These are phyloP conservation scores for Arizona elegans DNA, from an alignment of 2,113 vertebrate species.

Conservation along the genomic window DNA sequence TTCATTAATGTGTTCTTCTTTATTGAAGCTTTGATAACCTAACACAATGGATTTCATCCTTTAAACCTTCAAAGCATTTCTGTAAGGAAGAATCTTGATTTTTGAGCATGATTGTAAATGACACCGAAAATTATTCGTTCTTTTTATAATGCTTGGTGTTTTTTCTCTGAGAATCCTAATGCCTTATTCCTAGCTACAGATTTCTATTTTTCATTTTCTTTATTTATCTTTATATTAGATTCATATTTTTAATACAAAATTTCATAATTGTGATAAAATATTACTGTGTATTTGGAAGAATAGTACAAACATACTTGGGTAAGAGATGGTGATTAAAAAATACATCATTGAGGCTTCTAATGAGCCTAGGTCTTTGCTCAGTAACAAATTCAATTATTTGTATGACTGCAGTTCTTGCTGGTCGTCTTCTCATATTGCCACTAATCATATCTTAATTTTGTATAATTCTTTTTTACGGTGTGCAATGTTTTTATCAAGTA, in stretches of 20 bases:
- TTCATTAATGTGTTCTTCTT: slow-evolving; percentile 27
- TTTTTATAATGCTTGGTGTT: slow-evolving; percentile 12
- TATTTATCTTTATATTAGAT: background rate
- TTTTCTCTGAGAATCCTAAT: background rate
- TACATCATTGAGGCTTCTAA: background rate
- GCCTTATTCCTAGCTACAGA: background rate
- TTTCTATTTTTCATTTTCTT: background rate
- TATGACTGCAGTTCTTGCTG: background rate
- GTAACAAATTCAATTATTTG: background rate
- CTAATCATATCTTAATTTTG: background rate
- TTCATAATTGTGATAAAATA: background rate
- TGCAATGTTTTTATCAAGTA: slow-evolving; percentile 71
- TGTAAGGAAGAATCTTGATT: slow-evolving; percentile 37
- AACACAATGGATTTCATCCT: slow-evolving; percentile 41
- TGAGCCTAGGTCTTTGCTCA: background rate
- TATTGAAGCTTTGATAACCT: slow-evolving; percentile 51
- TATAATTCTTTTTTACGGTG: slow-evolving; percentile 62
- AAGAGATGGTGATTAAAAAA: background rate
- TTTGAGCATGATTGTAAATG: slow-evolving; percentile 15
- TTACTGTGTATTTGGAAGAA: background rate
- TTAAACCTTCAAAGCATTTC: slow-evolving; percentile 36
- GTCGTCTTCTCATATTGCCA: background rate
- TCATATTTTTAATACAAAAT: background rate
- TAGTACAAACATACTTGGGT: background rate
- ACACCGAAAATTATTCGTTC: slow-evolving; percentile 27